Evolutionary conservation across 2,888 invertebrate genomes (phyloP), one percentile per base, ranked within the genome.

Genomic region (Ectemnius cavifrons): DNA sequence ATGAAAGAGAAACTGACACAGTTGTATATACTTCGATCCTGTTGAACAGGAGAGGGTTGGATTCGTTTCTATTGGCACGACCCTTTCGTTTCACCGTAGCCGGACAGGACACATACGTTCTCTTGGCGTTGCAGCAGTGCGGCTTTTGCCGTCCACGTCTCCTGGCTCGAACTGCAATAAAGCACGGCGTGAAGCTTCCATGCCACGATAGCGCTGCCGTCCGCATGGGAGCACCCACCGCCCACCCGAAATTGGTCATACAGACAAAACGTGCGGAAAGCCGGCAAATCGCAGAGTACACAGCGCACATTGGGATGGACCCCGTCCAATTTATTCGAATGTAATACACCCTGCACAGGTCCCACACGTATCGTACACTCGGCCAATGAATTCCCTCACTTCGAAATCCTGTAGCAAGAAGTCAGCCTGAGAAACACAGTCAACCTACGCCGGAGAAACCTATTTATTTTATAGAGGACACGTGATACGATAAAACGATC

Each of bases 291-390:
- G 61, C 47, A 28, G 57, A 16, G 61, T 67, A 60, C 52, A 63
- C 61, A 45, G 45, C 46, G 28, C 52, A 18, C 47, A 49, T 49
- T 58, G 49, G 49, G 46, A 16, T 52, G 52, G 52, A 52, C 66
- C 52, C 69, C 62, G 68, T 75, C 75, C 73, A 80, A 82, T 82
- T 82, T 82, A 82, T 82, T 76, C 56, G 57, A 47, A 64, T 58
- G 61, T 71, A 82, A 76, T 73, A 68, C 69, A 80, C 52, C 52
- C 16, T 16, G 52, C 37, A 37, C 37, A 37, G 11, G 3, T 37
- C 37, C 11, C 37, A 11, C 37, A 37, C 37, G 37, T 37, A 37
- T 37, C 37, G 37, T 37, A 37, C 37, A 37, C 11, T 37, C 11
- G 11, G 8, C 37, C 37, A 37, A 37, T 37, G 37, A 37, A 37